Percentiles rank a stretch among this genome's conserved stretches.
phyloP scores from a whole-genome alignment of 2,797 vertebrate species.

The Mastacembelus armatus region DNA sequence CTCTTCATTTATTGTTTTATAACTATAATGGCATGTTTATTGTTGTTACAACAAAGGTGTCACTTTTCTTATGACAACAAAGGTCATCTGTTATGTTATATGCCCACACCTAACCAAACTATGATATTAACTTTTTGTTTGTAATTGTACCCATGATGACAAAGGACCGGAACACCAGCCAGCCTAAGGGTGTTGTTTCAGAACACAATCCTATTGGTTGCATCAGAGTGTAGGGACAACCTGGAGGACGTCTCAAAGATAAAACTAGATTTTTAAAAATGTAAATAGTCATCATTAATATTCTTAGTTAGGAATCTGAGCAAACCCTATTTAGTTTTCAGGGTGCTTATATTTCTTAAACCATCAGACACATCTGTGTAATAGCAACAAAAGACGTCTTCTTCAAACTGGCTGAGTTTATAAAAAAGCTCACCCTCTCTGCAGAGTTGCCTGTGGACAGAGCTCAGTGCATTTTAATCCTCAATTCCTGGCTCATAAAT shows the following conservation, averaged over 20 bases:
- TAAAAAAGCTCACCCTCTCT: conserved; percentile 23
- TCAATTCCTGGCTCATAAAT: conserved; percentile 47
- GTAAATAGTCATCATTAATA: conserved; percentile 1
- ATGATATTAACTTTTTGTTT: no score
- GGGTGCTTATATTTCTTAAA: conserved; percentile 6
- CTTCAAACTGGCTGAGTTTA: neutral
- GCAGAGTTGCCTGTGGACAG: conserved; percentile 19
- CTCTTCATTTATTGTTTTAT: no score
- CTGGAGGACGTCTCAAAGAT: neutral
- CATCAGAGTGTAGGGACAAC: no score
- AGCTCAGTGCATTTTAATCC: conserved; percentile 40
- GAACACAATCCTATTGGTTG: no score
- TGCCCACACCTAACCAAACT: no score
- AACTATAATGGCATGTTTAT: no score
- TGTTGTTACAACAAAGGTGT: no score
- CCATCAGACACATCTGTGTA: conserved; percentile 10
- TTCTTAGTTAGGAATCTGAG: neutral
- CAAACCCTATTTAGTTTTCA: neutral
- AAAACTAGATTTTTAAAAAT: conserved; percentile 13
- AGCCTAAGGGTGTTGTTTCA: no score
- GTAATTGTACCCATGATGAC: no score
- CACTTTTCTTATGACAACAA: no score
- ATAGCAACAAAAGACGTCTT: conserved; percentile 4
- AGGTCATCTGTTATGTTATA: no score
- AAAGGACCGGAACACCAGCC: no score